Percentiles rank a stretch among this genome's conserved stretches.
Conservation (phyloP, 1,140 invertebrate genomes). For the Maconellicoccus hirsutus region DNA sequence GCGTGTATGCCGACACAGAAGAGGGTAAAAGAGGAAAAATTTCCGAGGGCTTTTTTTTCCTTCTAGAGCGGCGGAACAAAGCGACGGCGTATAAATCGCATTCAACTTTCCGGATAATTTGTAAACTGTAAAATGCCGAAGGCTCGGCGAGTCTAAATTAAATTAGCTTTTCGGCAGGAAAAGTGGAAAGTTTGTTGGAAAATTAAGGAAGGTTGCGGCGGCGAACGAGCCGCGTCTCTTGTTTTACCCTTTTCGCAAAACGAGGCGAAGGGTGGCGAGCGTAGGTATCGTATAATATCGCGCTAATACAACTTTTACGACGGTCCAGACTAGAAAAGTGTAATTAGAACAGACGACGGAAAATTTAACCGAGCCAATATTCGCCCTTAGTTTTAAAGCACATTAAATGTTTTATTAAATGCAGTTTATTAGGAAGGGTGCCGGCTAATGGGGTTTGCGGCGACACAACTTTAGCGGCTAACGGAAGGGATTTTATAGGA, state of each 20-base stretch:
- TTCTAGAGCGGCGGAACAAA: not conserved
- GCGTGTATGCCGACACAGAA: too few species aligned
- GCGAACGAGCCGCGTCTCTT: not conserved
- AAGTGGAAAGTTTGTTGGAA: slow-evolving; percentile 6
- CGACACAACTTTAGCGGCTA: slow-evolving; percentile 19
- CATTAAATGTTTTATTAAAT: slow-evolving; percentile 22
- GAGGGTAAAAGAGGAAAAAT: too few species aligned
- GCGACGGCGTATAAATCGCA: not conserved
- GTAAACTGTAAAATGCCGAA: not conserved
- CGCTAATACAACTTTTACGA: slow-evolving; percentile 20
- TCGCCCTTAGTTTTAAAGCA: slow-evolving; percentile 15
- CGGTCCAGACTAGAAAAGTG: slow-evolving; percentile 19
- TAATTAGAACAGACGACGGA: slow-evolving; percentile 19
- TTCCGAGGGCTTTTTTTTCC: too few species aligned
- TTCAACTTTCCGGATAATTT: slow-evolving; percentile 3
- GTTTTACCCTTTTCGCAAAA: too few species aligned
- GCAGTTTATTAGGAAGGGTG: slow-evolving; percentile 20
- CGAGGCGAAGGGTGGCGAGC: too few species aligned
- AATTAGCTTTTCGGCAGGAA: slow-evolving; percentile 7
- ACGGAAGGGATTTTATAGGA: slow-evolving; percentile 20
- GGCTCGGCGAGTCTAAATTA: slow-evolving; percentile 4
- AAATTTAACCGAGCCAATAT: slow-evolving; percentile 20
- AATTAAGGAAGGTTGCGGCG: not conserved
- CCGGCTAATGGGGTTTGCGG: slow-evolving; percentile 17
- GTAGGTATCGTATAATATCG: slow-evolving; percentile 13